Evolutionary conservation across 2,113 vertebrate species (phyloP), one percentile per base, ranked within the genome.

Genomic region (Typhlomys cinereus): DNA sequence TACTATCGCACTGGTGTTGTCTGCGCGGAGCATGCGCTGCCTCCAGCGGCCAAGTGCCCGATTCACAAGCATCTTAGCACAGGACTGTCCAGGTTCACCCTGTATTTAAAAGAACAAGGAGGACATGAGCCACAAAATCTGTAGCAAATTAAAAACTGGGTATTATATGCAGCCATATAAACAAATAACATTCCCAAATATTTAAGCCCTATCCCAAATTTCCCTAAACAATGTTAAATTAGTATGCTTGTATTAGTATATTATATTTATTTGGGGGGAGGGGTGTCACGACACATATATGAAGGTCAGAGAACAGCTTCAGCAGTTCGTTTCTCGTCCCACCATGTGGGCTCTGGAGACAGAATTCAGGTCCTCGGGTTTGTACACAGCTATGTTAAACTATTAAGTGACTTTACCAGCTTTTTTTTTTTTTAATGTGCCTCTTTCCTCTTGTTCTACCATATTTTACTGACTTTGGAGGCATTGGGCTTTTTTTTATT

Each of bases 1-100:
- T 2, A 99, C 99, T 9, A 99, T 99, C 89, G 99, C 99, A 7
- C 99, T 99, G 0, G 99, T 99, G 97, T 99, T 99, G 97, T 99
- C 99, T 0, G 99, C 99, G 2, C 99, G 99, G 48, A 99, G 99
- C 99, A 99, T 99, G 34, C 99, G 99, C 44, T 99, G 99, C 94
- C 99, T 97, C 99, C 99, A 99, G 86, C 99, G 99, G 76, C 99
- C 98, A 0, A 99, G 98, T 0, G 99, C 99, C 15, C 99, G 98
- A 96, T 97, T 99, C 94, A 99, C 99, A 95, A 99, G 98, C 97
- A 99, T 98, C 66, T 98, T 98, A 50, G 99, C 99, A 76, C 98
- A 98, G 0, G 99, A 99, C 92, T 99, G 99, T 48, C 98, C 98
- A 2, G 98, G 98, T 74, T 99, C 99, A n/a, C 98, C 99, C 99